Conservation (phyloP, 2,797 vertebrate species). For the Borostomias antarcticus region DNA sequence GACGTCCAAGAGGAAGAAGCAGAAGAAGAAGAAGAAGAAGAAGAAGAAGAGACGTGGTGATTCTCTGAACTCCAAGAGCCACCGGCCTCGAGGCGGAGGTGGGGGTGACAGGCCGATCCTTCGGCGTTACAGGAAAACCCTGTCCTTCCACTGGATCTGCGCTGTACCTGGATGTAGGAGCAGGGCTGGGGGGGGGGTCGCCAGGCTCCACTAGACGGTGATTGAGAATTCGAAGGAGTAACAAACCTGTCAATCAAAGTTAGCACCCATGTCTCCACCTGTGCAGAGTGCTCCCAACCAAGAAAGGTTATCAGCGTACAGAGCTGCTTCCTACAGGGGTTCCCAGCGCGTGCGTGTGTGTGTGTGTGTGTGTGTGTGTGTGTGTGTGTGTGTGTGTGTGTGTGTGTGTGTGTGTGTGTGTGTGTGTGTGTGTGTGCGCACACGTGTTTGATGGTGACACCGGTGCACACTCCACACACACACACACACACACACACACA, state of each 20-base stretch:
- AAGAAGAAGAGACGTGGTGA: too few species aligned
- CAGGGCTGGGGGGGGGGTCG: not conserved
- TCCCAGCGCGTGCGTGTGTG: not conserved
- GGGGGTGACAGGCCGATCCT: too few species aligned
- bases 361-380: not conserved
- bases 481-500: not conserved
- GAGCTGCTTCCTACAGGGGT: not conserved
- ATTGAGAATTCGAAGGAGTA: not conserved
- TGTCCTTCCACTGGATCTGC: not conserved
- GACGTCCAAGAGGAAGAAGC: too few species aligned
- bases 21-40: too few species aligned
- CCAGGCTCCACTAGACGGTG: not conserved
- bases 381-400: not conserved
- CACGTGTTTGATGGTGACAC: not conserved
- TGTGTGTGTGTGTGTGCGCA: not conserved
- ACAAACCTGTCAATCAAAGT: slow-evolving; percentile 10
- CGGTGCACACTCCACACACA: too few species aligned
- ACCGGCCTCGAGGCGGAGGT: too few species aligned
- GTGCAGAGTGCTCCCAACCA: not conserved
- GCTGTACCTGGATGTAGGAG: not conserved
- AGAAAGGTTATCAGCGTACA: not conserved
- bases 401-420: slow-evolving; percentile 9
- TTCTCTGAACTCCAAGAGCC: slow-evolving; percentile 15
- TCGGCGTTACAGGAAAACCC: not conserved
- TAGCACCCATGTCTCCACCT: not conserved